phyloP scores from a whole-genome alignment of 2,888 invertebrate genomes.

The Elmis aenea region DNA sequence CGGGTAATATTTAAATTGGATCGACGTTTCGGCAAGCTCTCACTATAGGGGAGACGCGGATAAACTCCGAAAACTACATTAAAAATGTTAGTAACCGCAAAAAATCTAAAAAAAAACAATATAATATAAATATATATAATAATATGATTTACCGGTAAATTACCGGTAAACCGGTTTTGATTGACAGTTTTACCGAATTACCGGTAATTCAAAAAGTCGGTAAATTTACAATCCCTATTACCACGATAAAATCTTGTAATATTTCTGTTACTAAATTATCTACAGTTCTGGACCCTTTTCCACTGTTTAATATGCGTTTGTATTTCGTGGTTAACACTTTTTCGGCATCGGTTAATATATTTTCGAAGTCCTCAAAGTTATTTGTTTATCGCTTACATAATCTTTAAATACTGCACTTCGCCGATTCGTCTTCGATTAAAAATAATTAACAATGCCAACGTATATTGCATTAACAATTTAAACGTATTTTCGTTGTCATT shows the following conservation, averaged over 20 bases:
- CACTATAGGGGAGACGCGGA: too few species aligned
- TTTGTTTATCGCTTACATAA: constrained; percentile 12
- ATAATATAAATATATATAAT: too few species aligned
- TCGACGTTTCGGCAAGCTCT: too few species aligned
- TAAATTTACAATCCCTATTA: too few species aligned
- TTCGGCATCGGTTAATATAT: constrained; percentile 21
- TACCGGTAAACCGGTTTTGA: too few species aligned
- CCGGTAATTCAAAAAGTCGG: too few species aligned
- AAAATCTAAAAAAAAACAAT: too few species aligned
- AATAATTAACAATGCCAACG: constrained; percentile 14
- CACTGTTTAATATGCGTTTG: constrained; percentile 27
- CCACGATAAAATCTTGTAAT: constrained; percentile 9
- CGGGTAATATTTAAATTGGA: too few species aligned
- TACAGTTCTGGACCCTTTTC: constrained; percentile 26
- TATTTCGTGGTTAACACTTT: constrained; percentile 24
- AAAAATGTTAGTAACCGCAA: too few species aligned
- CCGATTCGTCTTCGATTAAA: constrained; percentile 17
- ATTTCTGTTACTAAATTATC: constrained; percentile 14
- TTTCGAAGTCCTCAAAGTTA: constrained; percentile 25
- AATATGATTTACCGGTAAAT: too few species aligned
- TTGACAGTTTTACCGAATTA: too few species aligned
- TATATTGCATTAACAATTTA: constrained; percentile 21
- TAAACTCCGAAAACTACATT: too few species aligned
- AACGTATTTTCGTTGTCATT: constrained; percentile 18
- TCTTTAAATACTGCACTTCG: constrained; percentile 16